A percentile compares a stretch with the other conserved stretches of the same genome.
phyloP scores from a whole-genome alignment of 2,797 vertebrate genomes.

The Podargus strigoides region DNA sequence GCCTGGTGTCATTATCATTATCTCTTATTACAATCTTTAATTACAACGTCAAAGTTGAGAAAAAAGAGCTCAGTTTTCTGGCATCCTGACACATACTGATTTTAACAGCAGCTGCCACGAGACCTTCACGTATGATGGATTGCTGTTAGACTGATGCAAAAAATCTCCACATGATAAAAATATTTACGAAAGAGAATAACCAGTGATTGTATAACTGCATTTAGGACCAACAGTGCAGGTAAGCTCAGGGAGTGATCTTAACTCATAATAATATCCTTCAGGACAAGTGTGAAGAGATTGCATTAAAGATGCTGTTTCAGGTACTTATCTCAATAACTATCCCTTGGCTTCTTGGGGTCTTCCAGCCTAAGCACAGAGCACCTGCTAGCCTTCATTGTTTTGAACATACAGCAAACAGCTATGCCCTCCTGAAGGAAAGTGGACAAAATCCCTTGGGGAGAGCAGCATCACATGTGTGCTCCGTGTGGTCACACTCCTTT shows the following conservation, averaged over 20 bases:
- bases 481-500: fast-evolving
- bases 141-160: neutral
- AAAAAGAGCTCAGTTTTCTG: constrained; percentile 40
- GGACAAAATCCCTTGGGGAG: fast-evolving
- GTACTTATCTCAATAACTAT: neutral
- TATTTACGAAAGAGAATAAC: constrained; percentile 10
- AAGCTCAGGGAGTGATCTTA: neutral
- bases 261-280: neutral
- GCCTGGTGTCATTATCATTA: constrained; percentile 24
- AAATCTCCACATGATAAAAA: neutral
- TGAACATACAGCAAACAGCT: neutral
- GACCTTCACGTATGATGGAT: constrained; percentile 33
- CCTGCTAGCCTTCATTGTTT: neutral
- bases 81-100: constrained; percentile 45
- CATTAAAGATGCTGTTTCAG: neutral
- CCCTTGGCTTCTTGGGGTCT: neutral
- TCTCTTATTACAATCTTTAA: constrained; percentile 56
- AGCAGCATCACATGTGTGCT: fast-evolving
- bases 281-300: neutral
- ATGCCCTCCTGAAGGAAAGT: neutral
- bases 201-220: neutral
- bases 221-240: neutral
- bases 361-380: neutral
- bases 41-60: constrained; percentile 40
- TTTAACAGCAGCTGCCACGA: constrained; percentile 27